Percentiles rank a stretch among this genome's conserved stretches.
Conservation (phyloP, 2,888 invertebrate genomes). For the Brenthis ino region DNA sequence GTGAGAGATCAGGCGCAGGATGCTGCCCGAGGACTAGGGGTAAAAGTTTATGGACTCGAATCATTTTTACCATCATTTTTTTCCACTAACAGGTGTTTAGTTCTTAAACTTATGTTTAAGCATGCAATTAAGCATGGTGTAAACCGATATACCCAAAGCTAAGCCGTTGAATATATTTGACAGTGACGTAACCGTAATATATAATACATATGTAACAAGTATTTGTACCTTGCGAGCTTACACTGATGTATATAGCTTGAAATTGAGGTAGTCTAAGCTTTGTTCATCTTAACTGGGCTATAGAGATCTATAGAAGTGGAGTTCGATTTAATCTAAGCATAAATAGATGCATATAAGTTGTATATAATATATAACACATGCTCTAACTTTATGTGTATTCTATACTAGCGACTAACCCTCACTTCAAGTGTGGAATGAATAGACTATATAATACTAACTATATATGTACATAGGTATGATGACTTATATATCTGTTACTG, state of each 20-base stretch:
- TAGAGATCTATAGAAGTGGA: not conserved
- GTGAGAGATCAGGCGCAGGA: too few species aligned
- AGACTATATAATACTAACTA: not conserved
- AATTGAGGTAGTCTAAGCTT: slow-evolving; percentile 1
- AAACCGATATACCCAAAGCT: too few species aligned
- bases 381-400: not conserved
- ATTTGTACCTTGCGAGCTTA: not conserved
- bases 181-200: slow-evolving; percentile 2
- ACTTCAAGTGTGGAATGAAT: not conserved
- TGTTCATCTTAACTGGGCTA: not conserved
- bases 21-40: too few species aligned
- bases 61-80: too few species aligned
- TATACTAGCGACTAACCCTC: not conserved
- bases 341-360: not conserved
- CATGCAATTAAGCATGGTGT: too few species aligned
- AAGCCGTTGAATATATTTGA: not conserved
- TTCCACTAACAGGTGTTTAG: too few species aligned
- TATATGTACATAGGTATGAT: not conserved
- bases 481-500: too few species aligned
- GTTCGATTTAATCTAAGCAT: not conserved
- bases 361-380: not conserved
- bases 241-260: not conserved
- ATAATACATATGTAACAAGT: not conserved
- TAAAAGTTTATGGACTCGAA: too few species aligned
- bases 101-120: too few species aligned